phyloP scores from a whole-genome alignment of 2,888 invertebrate species.

The Eremobia ochroleuca region DNA sequence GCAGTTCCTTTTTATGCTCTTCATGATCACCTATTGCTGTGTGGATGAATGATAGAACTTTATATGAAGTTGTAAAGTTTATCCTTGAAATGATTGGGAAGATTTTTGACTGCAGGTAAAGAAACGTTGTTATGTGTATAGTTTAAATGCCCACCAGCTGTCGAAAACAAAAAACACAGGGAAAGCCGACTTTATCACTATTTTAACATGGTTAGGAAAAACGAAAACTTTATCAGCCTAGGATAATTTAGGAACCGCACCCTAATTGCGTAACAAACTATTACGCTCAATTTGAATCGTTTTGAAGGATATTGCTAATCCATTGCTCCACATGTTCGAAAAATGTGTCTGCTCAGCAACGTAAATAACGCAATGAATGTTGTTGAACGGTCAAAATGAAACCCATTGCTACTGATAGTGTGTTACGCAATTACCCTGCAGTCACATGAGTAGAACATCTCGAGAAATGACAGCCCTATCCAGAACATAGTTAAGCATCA shows the following conservation, averaged over 20 bases:
- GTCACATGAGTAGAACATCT: not conserved
- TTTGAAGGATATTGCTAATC: too few species aligned
- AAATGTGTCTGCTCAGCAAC: too few species aligned
- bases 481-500: not conserved
- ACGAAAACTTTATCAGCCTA: too few species aligned
- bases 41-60: not conserved
- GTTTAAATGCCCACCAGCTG: not conserved
- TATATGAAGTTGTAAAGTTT: not conserved
- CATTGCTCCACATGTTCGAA: too few species aligned
- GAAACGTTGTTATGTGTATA: not conserved
- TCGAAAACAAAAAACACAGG: not conserved
- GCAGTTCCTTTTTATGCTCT: not conserved
- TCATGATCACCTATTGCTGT: not conserved
- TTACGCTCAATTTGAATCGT: too few species aligned
- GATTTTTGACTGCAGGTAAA: not conserved
- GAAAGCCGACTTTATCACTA: not conserved
- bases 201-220: not conserved
- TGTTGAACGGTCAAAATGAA: too few species aligned
- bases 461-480: not conserved
- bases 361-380: too few species aligned
- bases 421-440: too few species aligned
- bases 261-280: too few species aligned
- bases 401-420: too few species aligned
- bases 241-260: too few species aligned
- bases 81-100: not conserved